Evolutionary conservation across 1,140 invertebrate genomes (phyloP).

Genomic region (Eupristina koningsbergeri): DNA sequence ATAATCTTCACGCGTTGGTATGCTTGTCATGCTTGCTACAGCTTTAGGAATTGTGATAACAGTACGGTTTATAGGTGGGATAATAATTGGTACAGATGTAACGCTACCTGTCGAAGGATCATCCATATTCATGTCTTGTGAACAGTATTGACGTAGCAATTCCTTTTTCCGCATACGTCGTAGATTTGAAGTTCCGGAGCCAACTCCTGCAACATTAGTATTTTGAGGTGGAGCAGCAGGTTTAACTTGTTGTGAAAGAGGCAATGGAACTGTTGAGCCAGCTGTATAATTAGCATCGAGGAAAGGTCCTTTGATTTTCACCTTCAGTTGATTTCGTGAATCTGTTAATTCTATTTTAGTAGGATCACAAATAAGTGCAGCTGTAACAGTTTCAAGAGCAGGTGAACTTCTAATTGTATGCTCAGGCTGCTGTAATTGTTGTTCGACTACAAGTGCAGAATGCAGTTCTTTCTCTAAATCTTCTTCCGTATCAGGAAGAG

Average conservation of each 20-base stretch:
- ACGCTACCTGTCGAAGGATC: constrained; percentile 71
- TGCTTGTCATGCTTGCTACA: constrained; percentile 87
- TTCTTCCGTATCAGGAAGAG: constrained; percentile 81
- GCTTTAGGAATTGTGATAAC: constrained; percentile 90
- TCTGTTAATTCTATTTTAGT: constrained; percentile 81
- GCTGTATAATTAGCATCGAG: constrained; percentile 82
- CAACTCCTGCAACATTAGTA: constrained; percentile 61
- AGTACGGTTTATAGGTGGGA: constrained; percentile 79
- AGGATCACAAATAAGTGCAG: constrained; percentile 64
- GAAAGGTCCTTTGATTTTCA: constrained; percentile 93
- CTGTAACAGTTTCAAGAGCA: constrained; percentile 52
- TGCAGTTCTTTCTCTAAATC: constrained; percentile 86
- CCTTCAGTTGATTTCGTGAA: constrained; percentile 87
- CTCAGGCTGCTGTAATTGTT: constrained; percentile 70
- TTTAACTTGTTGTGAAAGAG: constrained; percentile 73
- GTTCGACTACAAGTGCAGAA: constrained; percentile 76
- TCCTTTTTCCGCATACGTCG: constrained; percentile 92
- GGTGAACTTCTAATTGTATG: constrained; percentile 48
- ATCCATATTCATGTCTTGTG: constrained; percentile 89
- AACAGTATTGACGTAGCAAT: constrained; percentile 86
- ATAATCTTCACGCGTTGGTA: constrained; percentile 88
- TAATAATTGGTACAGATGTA: constrained; percentile 73
- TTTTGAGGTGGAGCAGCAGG: constrained; percentile 72
- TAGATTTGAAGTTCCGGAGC: constrained; percentile 80
- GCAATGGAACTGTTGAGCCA: constrained; percentile 72